A percentile compares a stretch with the other conserved stretches of the same genome.
Conservation (phyloP, 2,888 invertebrate genomes). For the Pollenia angustigena region DNA sequence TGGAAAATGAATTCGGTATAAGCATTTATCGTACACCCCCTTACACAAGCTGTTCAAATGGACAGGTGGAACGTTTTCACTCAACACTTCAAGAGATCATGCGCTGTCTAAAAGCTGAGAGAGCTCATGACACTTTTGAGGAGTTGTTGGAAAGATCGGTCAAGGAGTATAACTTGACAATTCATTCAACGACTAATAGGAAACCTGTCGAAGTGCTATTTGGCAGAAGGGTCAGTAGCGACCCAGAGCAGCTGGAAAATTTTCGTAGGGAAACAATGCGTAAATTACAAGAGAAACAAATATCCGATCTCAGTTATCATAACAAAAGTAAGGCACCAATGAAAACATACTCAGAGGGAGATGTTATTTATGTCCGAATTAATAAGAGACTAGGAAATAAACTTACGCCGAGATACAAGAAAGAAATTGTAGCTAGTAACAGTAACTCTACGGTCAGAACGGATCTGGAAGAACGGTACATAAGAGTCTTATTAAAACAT, state of each 20-base stretch:
- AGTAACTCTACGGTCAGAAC: constrained; percentile 29
- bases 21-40: constrained; percentile 25
- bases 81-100: constrained; percentile 45
- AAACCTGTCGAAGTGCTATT: constrained; percentile 46
- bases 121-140: constrained; percentile 35
- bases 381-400: constrained; percentile 32
- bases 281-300: constrained; percentile 32
- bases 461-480: constrained; percentile 36
- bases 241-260: constrained; percentile 30
- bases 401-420: constrained; percentile 28
- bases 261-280: constrained; percentile 28
- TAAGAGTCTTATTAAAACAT: constrained; percentile 27
- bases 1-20: constrained; percentile 1
- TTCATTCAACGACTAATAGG: constrained; percentile 33
- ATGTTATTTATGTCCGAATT: constrained; percentile 35
- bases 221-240: constrained; percentile 4
- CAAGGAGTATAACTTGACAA: constrained; percentile 36
- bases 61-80: constrained; percentile 20
- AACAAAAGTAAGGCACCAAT: constrained; percentile 6
- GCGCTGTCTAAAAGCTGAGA: constrained; percentile 31
- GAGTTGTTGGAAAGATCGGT: constrained; percentile 36
- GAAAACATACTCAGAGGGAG: constrained; percentile 39
- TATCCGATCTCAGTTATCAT: constrained; percentile 30
- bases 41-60: constrained; percentile 10
- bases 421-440: constrained; percentile 35